Evolutionary conservation across 1,140 invertebrate genomes (phyloP), one percentile per base, ranked within the genome.

Genomic region (Drosophila bipectinata): DNA sequence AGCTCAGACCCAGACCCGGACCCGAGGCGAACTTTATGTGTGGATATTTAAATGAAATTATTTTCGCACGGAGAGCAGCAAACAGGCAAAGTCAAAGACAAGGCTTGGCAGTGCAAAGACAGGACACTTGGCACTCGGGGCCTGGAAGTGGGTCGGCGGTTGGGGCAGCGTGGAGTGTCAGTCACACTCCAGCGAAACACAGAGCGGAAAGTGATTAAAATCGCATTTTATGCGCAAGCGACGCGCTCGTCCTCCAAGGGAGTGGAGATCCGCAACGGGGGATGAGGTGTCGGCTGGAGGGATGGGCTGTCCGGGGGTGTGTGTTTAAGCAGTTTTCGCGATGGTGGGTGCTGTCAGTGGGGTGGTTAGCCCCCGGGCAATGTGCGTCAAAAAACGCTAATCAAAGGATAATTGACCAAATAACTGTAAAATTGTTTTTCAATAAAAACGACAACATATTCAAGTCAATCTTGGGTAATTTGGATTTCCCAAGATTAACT

Each of bases 181-280:
- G 69, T 66, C 64, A 72, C 75, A 76, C 61, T 58, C 54, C 66
- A 72, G 64, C 52, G 75, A 54, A 6, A 7, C 64, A 88, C 72
- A 68, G 81, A 83, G 76, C 83, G 83, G 83, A 88, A 88, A 88
- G 83, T 88, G 83, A 88, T 88, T 88, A 88, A 88, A 88, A 88
- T 88, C 83, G 58, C 79, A 88, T 88, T 88, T 88, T 79, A 88
- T 79, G 83, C 79, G 72, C 72, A 77, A 61, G 49, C 76, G 51
- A 74, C 57, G 68, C 56, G 73, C 54, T 68, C 12, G 37, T 52
- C 53, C 41, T 53, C 39, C 55, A 34, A n/a, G 18, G 57, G 44
- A 18, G 15, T 26, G 47, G 67, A 53, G 57, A 28, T 49, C 57
- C 44, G 51, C 37, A 56, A 51, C 30, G 59, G 63, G 60, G 55